A percentile compares a stretch with the other conserved stretches of the same genome.
These are phyloP conservation scores for Tyrophagus putrescentiae DNA, from an alignment of 1,140 invertebrate species.

Conservation along the genomic window DNA sequence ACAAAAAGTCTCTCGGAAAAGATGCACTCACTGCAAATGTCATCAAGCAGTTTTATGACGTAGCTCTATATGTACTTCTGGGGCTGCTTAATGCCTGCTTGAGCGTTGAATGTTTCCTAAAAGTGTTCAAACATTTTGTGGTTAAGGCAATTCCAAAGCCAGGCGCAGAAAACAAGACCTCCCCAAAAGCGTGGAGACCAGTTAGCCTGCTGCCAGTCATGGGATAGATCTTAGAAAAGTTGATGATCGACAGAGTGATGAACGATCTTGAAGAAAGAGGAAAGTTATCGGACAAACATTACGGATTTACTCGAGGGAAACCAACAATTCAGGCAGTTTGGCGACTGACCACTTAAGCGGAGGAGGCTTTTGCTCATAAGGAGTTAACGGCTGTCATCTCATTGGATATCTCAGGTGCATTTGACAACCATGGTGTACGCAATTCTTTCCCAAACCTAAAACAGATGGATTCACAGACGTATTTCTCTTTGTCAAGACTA, in stretches of 20 bases:
- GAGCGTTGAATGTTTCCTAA: conserved; percentile 1
- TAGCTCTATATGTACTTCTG: background rate
- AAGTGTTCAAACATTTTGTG: background rate
- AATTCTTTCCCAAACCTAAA: too few species aligned
- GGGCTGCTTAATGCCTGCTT: conserved; percentile 14
- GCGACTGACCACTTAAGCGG: too few species aligned
- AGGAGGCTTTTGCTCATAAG: too few species aligned
- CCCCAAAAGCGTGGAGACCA: conserved; percentile 11
- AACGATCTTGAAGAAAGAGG: background rate
- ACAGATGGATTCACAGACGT: too few species aligned
- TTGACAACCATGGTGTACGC: too few species aligned
- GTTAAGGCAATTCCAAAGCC: conserved; percentile 19
- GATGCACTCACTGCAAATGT: conserved; percentile 15
- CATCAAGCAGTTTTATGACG: background rate
- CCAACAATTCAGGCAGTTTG: too few species aligned
- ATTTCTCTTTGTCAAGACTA: too few species aligned
- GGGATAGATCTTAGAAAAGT: conserved; percentile 20
- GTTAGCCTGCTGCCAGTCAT: conserved; percentile 18
- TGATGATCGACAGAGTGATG: conserved; percentile 10
- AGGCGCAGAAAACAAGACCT: background rate
- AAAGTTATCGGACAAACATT: conserved; percentile 15
- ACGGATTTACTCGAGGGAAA: conserved; percentile 20
- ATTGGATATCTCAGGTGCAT: too few species aligned
- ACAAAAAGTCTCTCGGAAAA: conserved; percentile 7
- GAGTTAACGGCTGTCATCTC: too few species aligned